These are phyloP conservation scores for Phycodurus eques DNA, from an alignment of 2,113 vertebrate genomes.

Conservation along the genomic window DNA sequence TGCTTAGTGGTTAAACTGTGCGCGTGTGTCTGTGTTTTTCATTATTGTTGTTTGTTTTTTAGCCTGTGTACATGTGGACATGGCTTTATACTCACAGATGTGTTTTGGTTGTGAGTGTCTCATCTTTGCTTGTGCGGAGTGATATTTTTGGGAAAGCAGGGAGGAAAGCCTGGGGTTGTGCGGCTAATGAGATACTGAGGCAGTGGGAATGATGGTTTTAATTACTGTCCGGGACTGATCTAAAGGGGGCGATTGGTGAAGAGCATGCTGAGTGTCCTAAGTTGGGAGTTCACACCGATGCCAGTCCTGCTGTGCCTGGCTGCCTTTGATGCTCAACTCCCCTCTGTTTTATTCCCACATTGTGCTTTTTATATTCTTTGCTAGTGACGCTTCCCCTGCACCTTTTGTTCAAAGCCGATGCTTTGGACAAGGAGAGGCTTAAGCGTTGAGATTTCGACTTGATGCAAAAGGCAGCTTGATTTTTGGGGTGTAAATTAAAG, in stretches of 20 bases:
- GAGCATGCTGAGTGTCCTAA: slow-evolving; percentile 88
- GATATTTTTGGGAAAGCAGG: slow-evolving; percentile 88
- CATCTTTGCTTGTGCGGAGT: slow-evolving; percentile 52
- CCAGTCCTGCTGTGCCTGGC: slow-evolving; percentile 90
- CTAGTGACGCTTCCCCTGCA: slow-evolving; percentile 67
- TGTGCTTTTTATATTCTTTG: slow-evolving; percentile 83
- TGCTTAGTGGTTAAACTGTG: no score
- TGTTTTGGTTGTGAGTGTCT: slow-evolving; percentile 41
- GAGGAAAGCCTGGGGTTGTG: slow-evolving; percentile 87
- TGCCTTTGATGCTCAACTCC: slow-evolving; percentile 93
- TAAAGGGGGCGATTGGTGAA: slow-evolving; percentile 80
- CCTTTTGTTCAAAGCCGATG: slow-evolving; percentile 61
- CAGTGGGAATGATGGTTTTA: slow-evolving; percentile 95
- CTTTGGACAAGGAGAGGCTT: slow-evolving; percentile 58
- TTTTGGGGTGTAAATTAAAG: slow-evolving; percentile 57
- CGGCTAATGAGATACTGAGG: slow-evolving; percentile 94
- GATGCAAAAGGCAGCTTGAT: slow-evolving; percentile 62
- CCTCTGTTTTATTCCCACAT: slow-evolving; percentile 76
- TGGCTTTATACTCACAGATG: slow-evolving; percentile 45
- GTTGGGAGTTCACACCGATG: slow-evolving; percentile 93
- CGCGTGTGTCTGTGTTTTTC: no score
- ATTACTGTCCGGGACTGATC: slow-evolving; percentile 89
- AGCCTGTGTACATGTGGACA: no score
- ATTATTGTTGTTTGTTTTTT: no score
- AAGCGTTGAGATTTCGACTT: slow-evolving; percentile 56